Evolutionary conservation across 2,797 vertebrate genomes (phyloP).

Genomic region (Pangasius krempfi): DNA sequence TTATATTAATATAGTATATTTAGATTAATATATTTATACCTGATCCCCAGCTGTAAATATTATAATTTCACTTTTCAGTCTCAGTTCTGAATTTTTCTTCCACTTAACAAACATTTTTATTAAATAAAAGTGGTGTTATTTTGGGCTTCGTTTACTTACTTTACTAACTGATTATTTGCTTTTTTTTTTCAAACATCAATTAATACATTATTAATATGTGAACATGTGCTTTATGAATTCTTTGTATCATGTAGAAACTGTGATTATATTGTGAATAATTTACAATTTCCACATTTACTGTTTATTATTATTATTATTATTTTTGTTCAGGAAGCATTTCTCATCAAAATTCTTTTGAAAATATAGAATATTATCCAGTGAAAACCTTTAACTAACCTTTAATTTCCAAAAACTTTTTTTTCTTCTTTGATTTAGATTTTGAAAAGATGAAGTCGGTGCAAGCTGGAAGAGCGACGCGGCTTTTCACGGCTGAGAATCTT

Average conservation of each 20-base stretch:
- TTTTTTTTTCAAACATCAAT: not conserved
- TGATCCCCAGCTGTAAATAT: not conserved
- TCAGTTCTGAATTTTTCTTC: not conserved
- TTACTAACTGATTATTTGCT: not conserved
- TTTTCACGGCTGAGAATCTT: constrained; percentile 64
- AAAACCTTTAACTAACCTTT: not conserved
- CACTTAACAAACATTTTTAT: not conserved
- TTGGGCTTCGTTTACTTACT: not conserved
- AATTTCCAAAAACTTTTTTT: not conserved
- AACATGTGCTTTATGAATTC: too few relatives aligned
- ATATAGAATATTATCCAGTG: not conserved
- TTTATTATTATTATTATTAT: not conserved
- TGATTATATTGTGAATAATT: not conserved
- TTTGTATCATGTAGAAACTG: not conserved
- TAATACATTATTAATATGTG: not conserved
- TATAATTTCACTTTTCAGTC: not conserved
- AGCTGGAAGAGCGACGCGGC: constrained; percentile 55
- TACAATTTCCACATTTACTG: not conserved
- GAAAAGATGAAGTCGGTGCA: constrained; percentile 60
- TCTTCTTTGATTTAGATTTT: constrained; percentile 57
- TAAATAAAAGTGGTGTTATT: not conserved
- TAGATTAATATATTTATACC: not conserved
- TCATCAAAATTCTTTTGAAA: not conserved
- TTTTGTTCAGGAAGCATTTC: not conserved
- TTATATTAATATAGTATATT: too few relatives aligned